Conservation (phyloP, 2,113 vertebrate genomes). For the Manacus vitellinus region DNA sequence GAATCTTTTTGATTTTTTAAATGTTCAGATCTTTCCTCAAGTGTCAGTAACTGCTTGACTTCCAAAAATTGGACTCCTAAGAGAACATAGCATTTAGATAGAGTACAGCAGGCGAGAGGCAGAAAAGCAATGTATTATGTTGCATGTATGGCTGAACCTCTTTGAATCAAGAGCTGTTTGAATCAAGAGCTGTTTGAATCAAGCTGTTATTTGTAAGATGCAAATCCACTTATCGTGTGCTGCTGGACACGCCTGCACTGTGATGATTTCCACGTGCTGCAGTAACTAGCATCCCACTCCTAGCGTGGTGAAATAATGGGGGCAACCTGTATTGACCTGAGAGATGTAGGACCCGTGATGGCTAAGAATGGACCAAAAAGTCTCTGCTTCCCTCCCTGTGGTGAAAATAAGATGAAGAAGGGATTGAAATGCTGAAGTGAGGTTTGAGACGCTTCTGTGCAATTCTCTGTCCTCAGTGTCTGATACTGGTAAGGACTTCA, state of each 20-base stretch:
- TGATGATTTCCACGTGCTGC: background rate
- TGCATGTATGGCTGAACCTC: background rate
- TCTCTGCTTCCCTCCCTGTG: background rate
- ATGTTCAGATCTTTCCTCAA: background rate
- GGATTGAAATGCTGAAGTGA: background rate
- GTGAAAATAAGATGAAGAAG: background rate
- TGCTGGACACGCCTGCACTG: background rate
- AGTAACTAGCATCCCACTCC: background rate
- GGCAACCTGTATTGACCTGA: background rate
- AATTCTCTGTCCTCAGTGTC: background rate
- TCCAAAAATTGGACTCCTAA: background rate
- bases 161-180: background rate
- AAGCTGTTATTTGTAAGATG: background rate
- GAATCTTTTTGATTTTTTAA: background rate
- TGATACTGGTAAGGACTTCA: background rate
- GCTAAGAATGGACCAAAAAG: background rate
- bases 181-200: background rate
- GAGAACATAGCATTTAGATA: background rate
- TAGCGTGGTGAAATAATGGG: background rate
- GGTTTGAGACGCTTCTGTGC: background rate
- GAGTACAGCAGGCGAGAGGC: background rate
- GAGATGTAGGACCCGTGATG: background rate
- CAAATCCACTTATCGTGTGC: background rate
- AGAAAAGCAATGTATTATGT: background rate
- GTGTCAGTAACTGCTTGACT: background rate